Evolutionary conservation across 2,888 invertebrate genomes (phyloP), one percentile per base, ranked within the genome.

Genomic region (Caradrina kadenii): DNA sequence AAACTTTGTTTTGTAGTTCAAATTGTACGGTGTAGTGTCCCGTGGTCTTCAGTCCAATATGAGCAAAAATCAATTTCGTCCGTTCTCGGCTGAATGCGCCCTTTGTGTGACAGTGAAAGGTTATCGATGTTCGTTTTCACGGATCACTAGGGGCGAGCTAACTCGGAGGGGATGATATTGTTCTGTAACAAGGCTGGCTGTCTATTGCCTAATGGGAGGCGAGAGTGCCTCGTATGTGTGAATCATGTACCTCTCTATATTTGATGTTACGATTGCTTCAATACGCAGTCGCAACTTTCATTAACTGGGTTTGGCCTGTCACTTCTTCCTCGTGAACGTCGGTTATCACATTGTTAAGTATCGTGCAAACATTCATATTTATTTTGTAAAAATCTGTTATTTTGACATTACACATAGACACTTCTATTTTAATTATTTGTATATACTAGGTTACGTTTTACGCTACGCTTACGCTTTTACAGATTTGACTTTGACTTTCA

Each of bases 41-140:
- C 71, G 59, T 62, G 73, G 80, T 79, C 79, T 83, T 81, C 82
- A 79, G 80, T 84, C 75, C 90, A 91, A 93, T 93, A 92, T 92
- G 91, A 91, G 87, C 90, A 91, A 91, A 93, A 93, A 93, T 93
- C 93, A 93, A 94, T 94, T 94, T 92, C 88, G 92, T 88, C 89
- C 88, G 88, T 92, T 93, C 92, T 85, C 93, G 92, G 90, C 87
- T 91, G 89, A 93, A 88, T 91, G 93, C 85, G 85, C 86, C 92
- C 91, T 94, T 94, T 94, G 94, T 93, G 89, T 85, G 90, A 89
- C 93, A 90, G 80, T 91, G 92, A 92, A 94, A 94, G 93, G 94
- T 93, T 93, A 93, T 94, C 92, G 92, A 88, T 91, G 93, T 92
- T 90, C 92, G 92, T 93, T 94, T 94, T 93, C 92, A 94, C 91